Percentiles rank a stretch among this genome's conserved stretches.
These are phyloP conservation scores for Campylomormyrus tamandua DNA, from an alignment of 2,113 vertebrate species.

Conservation along the genomic window DNA sequence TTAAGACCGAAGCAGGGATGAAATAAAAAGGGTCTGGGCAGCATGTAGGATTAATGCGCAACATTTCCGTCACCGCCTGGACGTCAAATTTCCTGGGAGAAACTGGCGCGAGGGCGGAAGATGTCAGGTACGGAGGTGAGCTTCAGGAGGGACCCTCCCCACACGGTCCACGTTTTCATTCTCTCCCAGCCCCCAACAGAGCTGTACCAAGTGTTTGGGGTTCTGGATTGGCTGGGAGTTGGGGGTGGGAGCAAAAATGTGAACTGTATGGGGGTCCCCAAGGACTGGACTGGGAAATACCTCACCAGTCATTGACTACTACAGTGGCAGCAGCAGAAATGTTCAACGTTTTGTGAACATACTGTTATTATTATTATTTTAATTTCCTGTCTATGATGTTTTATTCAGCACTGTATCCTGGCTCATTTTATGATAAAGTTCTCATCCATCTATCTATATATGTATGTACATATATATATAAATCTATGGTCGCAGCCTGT, in stretches of 20 bases:
- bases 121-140: not conserved
- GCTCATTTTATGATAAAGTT: not conserved
- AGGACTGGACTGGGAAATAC: not conserved
- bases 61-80: not conserved
- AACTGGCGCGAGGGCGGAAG: too few species aligned
- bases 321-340: not conserved
- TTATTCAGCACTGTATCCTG: not conserved
- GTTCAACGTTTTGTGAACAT: not conserved
- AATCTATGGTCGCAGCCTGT: not conserved
- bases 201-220: not conserved
- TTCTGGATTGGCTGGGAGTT: not conserved
- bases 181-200: not conserved
- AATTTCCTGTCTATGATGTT: not conserved
- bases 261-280: not conserved
- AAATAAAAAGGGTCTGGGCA: not conserved
- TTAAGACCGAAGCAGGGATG: constrained; percentile 52
- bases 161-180: not conserved
- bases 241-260: not conserved
- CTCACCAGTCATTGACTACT: not conserved
- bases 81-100: not conserved
- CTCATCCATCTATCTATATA: too few species aligned
- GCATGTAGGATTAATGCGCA: not conserved
- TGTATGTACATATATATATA: not conserved
- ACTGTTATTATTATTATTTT: not conserved
- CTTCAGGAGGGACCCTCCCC: not conserved